Conservation (phyloP, 2,797 vertebrate species). For the Pseudocheirus occidentalis region DNA sequence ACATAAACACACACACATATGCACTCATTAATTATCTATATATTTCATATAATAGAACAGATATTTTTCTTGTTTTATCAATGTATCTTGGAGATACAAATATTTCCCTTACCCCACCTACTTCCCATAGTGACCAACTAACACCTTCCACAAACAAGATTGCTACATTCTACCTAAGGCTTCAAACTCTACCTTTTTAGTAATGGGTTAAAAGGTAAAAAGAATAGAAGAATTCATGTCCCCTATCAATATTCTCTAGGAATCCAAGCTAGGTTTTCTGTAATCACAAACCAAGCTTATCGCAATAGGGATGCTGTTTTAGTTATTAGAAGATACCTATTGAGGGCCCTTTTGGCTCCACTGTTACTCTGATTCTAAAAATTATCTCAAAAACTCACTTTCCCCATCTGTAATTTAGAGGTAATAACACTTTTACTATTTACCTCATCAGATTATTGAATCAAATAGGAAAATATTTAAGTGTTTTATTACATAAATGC, state of each 20-base stretch:
- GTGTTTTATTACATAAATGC: background rate
- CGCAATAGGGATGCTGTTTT: background rate
- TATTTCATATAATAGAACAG: background rate
- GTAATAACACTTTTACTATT: background rate
- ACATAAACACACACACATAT: background rate
- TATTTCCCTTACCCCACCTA: background rate
- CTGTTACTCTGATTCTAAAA: background rate
- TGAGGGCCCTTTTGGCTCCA: background rate
- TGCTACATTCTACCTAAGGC: background rate
- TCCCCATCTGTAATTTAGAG: background rate
- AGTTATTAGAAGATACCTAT: background rate
- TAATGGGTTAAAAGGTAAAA: background rate
- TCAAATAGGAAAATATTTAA: background rate
- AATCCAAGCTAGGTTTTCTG: background rate
- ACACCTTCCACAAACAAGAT: background rate
- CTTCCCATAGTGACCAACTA: background rate
- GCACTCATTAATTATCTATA: background rate
- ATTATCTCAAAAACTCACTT: background rate
- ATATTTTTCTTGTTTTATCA: background rate
- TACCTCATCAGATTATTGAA: background rate
- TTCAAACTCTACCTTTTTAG: background rate
- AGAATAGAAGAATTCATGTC: background rate
- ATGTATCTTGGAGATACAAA: background rate
- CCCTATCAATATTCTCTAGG: background rate
- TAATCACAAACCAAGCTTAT: background rate